Evolutionary conservation across 1,140 invertebrate species (phyloP), one percentile per base, ranked within the genome.

Genomic region (Cyphomyrmex costatus): DNA sequence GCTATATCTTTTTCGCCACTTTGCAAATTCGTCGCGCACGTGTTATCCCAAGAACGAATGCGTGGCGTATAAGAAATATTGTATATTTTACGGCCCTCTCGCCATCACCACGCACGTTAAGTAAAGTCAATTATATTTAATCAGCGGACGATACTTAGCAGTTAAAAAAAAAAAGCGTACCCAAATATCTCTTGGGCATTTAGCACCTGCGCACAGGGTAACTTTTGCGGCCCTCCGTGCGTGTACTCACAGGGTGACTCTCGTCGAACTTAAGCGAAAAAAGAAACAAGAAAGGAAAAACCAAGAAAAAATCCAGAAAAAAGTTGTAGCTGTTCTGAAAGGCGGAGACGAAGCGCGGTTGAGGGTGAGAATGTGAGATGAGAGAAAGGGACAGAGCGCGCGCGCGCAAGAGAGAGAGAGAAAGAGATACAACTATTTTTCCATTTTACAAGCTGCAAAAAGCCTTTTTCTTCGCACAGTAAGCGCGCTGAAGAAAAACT

Each of bases 361-460:
- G 71, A 58, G 19, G 12, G 82, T 77, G 73, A 78, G 60, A 78
- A 68, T 51, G 73, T 65, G 73, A 78, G 30, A 78, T 27, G 76
- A 79, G 36, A 68, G 76, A 80, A 51, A 68, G 27, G 61, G 3
- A 66, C 16, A 36, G 68, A 3, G 19, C 14, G 36, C 8, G 7
- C 8, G 6, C n/a, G n/a, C n/a, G n/a, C n/a, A 5, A 33, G 30
- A 14, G 36, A 85, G 78, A 60, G 46, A 82, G 46, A 65, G 42
- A 82, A 51, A 86, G 53, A 86, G 66, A 86, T 60, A 63, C 77
- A 71, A 86, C 86, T 85, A 87, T 87, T 87, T 87, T 87, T 87
- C 73, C 86, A 83, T 83, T 82, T 77, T 73, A 27, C 68, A 71
- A 60, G 56, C 61, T 71, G 49, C 74, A 66, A 33, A 60, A 68